Evolutionary conservation across 2,113 vertebrate genomes (phyloP), one percentile per base, ranked within the genome.

Genomic region (Typhlomys cinereus): DNA sequence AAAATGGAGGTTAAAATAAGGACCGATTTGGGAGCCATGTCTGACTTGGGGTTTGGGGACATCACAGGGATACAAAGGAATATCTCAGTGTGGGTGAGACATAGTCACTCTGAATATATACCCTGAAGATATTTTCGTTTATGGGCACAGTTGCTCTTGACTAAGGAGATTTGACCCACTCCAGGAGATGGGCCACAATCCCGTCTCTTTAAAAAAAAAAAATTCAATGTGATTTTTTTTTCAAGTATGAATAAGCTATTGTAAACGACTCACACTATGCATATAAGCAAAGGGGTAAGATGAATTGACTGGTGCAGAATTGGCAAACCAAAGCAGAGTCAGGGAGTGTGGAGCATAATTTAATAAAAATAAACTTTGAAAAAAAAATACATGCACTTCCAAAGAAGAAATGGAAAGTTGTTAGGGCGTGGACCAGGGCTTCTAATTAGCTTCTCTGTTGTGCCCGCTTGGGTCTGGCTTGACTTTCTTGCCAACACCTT

Each of bases 391-490:
- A 89, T 18, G 41, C 75, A 82, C 75, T 94, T 89, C 86, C 75
- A 76, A 87, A 91, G 80, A 96, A 96, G 95, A 97, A 93, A 86
- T 91, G 91, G 95, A 78, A 95, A 93, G 94, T 93, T 92, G 90
- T 91, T 71, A 92, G 94, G 90, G 91, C n/a, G 75, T 93, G 94
- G 88, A 89, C 27, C 62, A 44, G 66, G 41, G 57, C 94, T 95
- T 91, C 94, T 95, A 95, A 94, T 87, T 81, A 83, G 83, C 75
- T 69, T 61, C 79, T 89, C 66, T 67, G 64, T 18, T 20, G 52
- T 76, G 88, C 66, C 75, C 9, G 39, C 52, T n/a, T n/a, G n/a
- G n/a, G n/a, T n/a, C n/a, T 79, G 39, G 39, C 57, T 52, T 52
- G 64, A 39, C 10, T 34, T 34, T 52, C 39, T 57, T 57, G 92